Evolutionary conservation across 2,888 invertebrate species (phyloP), one percentile per base, ranked within the genome.

Genomic region (Aelia acuminata): DNA sequence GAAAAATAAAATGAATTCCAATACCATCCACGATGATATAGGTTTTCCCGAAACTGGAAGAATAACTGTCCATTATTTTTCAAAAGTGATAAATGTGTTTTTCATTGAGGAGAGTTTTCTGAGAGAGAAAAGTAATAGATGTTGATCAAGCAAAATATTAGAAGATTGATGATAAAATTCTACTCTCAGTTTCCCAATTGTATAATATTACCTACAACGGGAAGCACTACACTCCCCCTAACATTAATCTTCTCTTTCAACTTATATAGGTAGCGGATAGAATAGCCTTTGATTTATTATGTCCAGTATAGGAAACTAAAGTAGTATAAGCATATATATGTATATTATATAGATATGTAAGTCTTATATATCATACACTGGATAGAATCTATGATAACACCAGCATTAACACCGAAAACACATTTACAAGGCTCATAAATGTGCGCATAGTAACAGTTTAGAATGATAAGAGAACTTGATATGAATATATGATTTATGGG

Each of bases 41-140:
- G 63, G 35, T 70, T 70, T 70, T 70, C 31, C 18, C 7, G 35
- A 70, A 70, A 70, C 63, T 80, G 80, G 43, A 80, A 80, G n/a
- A 80, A 80, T 80, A 80, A 80, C 43, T 80, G 80, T 80, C 80
- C 39, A 80, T 80, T 39, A 47, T 47, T 47, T 80, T 70, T 70
- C 63, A 70, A 70, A 70, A 70, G 80, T 80, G 80, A 80, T 80
- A 80, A 80, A 80, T 80, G 80, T 80, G 80, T 80, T 80, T 80
- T 47, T 80, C 80, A 80, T 80, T 80, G 80, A 80, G 80, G 80
- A 43, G 80, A 80, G 39, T 80, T 80, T 75, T 43, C 80, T 80
- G 80, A 80, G 80, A 47, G 80, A 80, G 80, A 80, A 80, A 80
- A 80, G 80, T 80, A 80, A 80, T 80, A 80, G 80, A 80, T 80